Evolutionary conservation across 1,140 invertebrate species (phyloP).

Genomic region (Linepithema humile): DNA sequence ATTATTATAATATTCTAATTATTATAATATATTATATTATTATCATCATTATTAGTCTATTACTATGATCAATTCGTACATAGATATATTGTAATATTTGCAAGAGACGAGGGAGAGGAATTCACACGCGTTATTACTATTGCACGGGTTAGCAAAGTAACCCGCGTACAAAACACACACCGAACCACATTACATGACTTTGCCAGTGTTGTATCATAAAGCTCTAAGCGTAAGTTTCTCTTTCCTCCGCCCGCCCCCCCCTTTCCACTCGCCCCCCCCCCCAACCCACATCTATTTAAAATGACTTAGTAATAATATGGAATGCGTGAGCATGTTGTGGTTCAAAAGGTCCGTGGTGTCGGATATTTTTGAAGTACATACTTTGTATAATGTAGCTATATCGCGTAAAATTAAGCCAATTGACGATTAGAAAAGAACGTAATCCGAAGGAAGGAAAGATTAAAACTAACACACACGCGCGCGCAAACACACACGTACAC

Average conservation of each 20-base stretch:
- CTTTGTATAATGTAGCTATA: conserved; percentile 60
- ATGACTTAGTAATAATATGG: conserved; percentile 60
- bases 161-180: conserved; percentile 51
- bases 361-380: conserved; percentile 61
- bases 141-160: conserved; percentile 17
- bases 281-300: conserved; percentile 73
- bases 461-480: background rate
- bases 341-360: conserved; percentile 57
- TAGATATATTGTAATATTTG: conserved; percentile 80
- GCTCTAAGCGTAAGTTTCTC: conserved; percentile 79
- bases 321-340: conserved; percentile 47
- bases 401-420: conserved; percentile 52
- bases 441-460: conserved; percentile 21
- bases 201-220: conserved; percentile 82
- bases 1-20: conserved; percentile 68
- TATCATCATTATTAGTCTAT: conserved; percentile 69
- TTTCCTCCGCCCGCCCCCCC: conserved; percentile 31
- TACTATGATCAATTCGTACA: conserved; percentile 66
- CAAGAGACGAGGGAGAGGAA: conserved; percentile 64
- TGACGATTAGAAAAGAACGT: conserved; percentile 34
- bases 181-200: conserved; percentile 72
- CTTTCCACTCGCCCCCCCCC: background rate
- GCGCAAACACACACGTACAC: background rate
- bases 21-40: conserved; percentile 53
- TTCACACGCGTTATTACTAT: conserved; percentile 54